Conservation (phyloP, 2,113 vertebrate genomes). For the Cephalopholis sonnerati region DNA sequence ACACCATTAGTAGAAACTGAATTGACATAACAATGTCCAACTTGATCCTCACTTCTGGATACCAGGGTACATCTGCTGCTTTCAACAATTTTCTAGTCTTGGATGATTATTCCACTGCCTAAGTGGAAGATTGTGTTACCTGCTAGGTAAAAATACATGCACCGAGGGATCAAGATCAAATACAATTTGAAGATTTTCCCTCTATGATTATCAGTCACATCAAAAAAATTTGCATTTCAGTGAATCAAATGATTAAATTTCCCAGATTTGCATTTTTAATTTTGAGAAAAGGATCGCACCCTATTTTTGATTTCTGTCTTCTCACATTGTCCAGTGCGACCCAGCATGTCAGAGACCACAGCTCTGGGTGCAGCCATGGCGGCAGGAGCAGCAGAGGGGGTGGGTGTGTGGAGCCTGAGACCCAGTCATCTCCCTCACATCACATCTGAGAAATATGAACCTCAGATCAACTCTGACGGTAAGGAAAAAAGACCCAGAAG, state of each 20-base stretch:
- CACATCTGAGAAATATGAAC: conserved; percentile 91
- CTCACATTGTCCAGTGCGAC: conserved; percentile 85
- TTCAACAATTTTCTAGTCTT: too few relatives aligned
- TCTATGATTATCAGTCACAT: too few relatives aligned
- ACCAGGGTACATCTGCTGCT: not conserved
- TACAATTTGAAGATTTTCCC: too few relatives aligned
- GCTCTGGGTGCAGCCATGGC: conserved; percentile 97
- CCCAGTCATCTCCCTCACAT: conserved; percentile 87
- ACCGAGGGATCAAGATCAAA: too few relatives aligned
- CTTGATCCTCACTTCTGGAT: not conserved
- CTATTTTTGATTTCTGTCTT: not conserved
- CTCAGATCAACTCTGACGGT: conserved; percentile 95
- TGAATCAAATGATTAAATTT: not conserved
- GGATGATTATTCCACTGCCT: not conserved
- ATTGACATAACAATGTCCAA: not conserved
- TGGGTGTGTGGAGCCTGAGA: conserved; percentile 92
- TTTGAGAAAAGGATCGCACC: not conserved
- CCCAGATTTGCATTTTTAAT: not conserved
- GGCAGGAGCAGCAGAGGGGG: conserved; percentile 94
- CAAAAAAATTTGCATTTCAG: not conserved
- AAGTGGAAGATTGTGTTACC: not conserved
- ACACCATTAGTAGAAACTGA: not conserved
- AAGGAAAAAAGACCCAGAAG: conserved; percentile 17
- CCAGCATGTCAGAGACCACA: conserved; percentile 95
- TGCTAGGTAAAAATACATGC: too few relatives aligned